A percentile compares a stretch with the other conserved stretches of the same genome.
phyloP scores from a whole-genome alignment of 2,797 vertebrate species.

The Pogonophryne albipinna region DNA sequence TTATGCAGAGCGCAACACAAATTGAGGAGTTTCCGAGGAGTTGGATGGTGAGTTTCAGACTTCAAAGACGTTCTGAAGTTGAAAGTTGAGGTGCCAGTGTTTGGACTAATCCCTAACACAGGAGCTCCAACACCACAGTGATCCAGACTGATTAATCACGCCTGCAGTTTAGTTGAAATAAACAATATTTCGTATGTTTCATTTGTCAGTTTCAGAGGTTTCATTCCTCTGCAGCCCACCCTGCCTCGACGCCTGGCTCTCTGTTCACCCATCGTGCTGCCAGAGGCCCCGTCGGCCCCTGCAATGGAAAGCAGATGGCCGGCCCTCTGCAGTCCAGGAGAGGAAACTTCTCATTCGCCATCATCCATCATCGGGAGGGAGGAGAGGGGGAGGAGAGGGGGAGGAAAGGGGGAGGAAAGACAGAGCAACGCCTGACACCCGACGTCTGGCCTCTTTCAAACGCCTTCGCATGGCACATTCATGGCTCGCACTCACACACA shows the following conservation, averaged over 20 bases:
- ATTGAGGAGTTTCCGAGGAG: not conserved
- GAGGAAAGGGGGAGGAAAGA: constrained; percentile 72
- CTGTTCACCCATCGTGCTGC: constrained; percentile 35
- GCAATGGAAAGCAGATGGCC: constrained; percentile 86
- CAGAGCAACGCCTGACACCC: constrained; percentile 75
- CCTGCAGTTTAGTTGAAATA: constrained; percentile 40
- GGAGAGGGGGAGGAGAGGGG: constrained; percentile 36
- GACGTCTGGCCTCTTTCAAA: constrained; percentile 84
- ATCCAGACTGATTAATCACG: constrained; percentile 49
- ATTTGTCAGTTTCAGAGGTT: constrained; percentile 48
- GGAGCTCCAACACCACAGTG: constrained; percentile 23
- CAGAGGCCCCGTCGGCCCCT: constrained; percentile 54
- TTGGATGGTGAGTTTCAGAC: not conserved
- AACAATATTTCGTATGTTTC: constrained; percentile 44
- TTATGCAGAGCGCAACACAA: not conserved
- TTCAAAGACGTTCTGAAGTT: too few species aligned
- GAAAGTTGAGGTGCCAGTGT: constrained; percentile 5
- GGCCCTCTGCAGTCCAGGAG: constrained; percentile 78
- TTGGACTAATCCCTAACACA: constrained; percentile 32
- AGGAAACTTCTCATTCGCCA: constrained; percentile 85
- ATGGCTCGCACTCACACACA: constrained; percentile 63
- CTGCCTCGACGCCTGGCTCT: constrained; percentile 56
- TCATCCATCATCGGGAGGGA: constrained; percentile 82
- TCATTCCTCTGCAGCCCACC: constrained; percentile 55
- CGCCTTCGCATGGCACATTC: constrained; percentile 75